phyloP scores from a whole-genome alignment of 2,888 invertebrate genomes.

The Drosophila kambysellisi region DNA sequence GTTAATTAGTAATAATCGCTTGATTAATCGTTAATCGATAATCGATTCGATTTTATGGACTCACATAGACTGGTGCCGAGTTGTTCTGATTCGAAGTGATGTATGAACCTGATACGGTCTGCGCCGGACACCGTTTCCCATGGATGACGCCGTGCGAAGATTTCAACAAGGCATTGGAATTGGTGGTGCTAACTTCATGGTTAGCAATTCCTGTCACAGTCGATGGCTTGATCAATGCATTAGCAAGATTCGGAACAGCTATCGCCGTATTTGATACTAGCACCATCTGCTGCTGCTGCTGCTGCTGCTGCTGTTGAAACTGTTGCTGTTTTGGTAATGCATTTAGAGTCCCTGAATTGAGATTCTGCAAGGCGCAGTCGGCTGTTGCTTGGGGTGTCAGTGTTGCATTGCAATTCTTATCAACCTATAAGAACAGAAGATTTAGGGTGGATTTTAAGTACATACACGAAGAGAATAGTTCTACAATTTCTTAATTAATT shows the following conservation, averaged over 20 bases:
- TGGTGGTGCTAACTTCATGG: slow-evolving; percentile 23
- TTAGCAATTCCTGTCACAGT: slow-evolving; percentile 48
- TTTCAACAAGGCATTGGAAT: slow-evolving; percentile 21
- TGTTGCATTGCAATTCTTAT: slow-evolving; percentile 90
- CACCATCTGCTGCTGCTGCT: slow-evolving; percentile 59
- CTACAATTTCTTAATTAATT: not conserved
- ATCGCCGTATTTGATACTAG: slow-evolving; percentile 53
- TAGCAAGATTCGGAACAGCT: slow-evolving; percentile 52
- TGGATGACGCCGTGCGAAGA: slow-evolving; percentile 46
- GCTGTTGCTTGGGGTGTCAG: slow-evolving; percentile 60
- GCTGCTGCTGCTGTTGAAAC: slow-evolving; percentile 42
- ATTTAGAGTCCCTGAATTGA: slow-evolving; percentile 78
- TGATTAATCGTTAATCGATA: not conserved
- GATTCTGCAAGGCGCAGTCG: slow-evolving; percentile 71
- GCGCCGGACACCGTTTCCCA: slow-evolving; percentile 41
- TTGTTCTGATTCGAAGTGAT: slow-evolving; percentile 71
- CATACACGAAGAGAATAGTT: not conserved
- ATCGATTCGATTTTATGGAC: slow-evolving; percentile 24
- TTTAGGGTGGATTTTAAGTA: not conserved
- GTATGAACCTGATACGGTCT: slow-evolving; percentile 40
- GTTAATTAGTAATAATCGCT: not conserved
- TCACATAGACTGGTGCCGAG: slow-evolving; percentile 78
- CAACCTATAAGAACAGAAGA: slow-evolving; percentile 82
- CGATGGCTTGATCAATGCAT: slow-evolving; percentile 65
- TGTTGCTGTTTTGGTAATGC: slow-evolving; percentile 57